A percentile compares a stretch with the other conserved stretches of the same genome.
Conservation (phyloP, 2,113 vertebrate genomes). For the Rissa tridactyla region DNA sequence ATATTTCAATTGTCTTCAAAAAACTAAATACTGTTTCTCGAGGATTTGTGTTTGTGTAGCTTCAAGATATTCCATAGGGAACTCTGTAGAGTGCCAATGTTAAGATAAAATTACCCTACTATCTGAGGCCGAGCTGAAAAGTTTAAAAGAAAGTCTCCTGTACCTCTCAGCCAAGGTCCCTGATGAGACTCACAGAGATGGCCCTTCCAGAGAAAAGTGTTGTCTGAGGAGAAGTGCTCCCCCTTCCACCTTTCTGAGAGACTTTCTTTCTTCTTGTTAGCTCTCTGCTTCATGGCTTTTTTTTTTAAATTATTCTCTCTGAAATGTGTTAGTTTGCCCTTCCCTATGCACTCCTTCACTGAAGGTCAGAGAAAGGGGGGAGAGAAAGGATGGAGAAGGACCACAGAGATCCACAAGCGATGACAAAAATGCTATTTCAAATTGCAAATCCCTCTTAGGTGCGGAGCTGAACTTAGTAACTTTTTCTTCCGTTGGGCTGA, state of each 20-base stretch:
- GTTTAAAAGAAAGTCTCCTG: background rate
- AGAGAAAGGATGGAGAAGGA: background rate
- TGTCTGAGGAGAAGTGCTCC: background rate
- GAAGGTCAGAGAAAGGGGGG: background rate
- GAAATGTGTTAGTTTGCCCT: background rate
- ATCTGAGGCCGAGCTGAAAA: background rate
- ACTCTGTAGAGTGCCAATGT: background rate
- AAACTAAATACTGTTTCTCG: conserved; percentile 60
- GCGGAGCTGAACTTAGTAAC: background rate
- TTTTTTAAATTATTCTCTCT: background rate
- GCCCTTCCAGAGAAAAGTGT: background rate
- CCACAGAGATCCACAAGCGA: background rate
- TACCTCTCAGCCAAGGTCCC: background rate
- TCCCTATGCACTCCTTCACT: background rate
- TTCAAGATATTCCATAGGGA: conserved; percentile 17
- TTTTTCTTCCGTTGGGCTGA: background rate
- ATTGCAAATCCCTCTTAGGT: background rate
- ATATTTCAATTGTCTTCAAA: conserved; percentile 57
- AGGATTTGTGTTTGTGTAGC: conserved; percentile 43
- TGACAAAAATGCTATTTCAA: background rate
- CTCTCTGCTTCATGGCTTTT: background rate
- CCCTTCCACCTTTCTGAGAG: background rate
- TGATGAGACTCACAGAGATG: background rate
- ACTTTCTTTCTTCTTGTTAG: background rate
- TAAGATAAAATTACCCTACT: background rate